Percentiles rank a stretch among this genome's conserved stretches.
phyloP scores from a whole-genome alignment of 2,797 vertebrate species.

The Enteromius thamalakanensis region DNA sequence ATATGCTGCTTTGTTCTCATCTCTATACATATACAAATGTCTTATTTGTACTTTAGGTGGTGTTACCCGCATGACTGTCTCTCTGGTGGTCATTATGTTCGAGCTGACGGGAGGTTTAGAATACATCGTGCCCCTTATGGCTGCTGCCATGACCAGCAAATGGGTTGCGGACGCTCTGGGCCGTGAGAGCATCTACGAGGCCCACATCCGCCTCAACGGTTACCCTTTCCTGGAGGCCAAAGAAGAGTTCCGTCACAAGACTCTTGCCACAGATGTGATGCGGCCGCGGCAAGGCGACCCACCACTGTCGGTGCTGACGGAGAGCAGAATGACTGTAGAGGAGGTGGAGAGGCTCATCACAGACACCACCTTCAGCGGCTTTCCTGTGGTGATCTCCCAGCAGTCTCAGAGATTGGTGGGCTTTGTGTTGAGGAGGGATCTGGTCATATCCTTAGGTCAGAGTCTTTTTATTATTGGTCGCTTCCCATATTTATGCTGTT shows the following conservation, averaged over 20 bases:
- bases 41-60: slow-evolving; percentile 78
- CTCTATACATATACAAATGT: too few species aligned
- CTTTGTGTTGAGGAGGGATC: slow-evolving; percentile 83
- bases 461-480: neutral
- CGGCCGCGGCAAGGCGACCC: slow-evolving; percentile 85
- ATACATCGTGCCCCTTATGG: slow-evolving; percentile 98
- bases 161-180: slow-evolving; percentile 96
- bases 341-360: slow-evolving; percentile 81
- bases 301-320: slow-evolving; percentile 86
- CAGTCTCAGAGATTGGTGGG: slow-evolving; percentile 84
- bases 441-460: slow-evolving; percentile 84
- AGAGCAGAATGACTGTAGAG: slow-evolving; percentile 90
- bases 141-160: slow-evolving; percentile 97
- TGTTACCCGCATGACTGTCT: slow-evolving; percentile 96
- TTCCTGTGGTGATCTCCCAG: slow-evolving; percentile 81
- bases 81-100: slow-evolving; percentile 98
- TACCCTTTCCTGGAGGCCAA: slow-evolving; percentile 97
- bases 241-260: slow-evolving; percentile 95
- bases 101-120: slow-evolving; percentile 95
- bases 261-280: slow-evolving; percentile 94
- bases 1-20: neutral
- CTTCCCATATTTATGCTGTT: neutral
- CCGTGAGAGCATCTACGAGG: slow-evolving; percentile 94
- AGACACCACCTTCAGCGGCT: slow-evolving; percentile 85
- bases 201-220: slow-evolving; percentile 93